Evolutionary conservation across 2,113 vertebrate species (phyloP), one percentile per base, ranked within the genome.

Genomic region (Abramis brama): DNA sequence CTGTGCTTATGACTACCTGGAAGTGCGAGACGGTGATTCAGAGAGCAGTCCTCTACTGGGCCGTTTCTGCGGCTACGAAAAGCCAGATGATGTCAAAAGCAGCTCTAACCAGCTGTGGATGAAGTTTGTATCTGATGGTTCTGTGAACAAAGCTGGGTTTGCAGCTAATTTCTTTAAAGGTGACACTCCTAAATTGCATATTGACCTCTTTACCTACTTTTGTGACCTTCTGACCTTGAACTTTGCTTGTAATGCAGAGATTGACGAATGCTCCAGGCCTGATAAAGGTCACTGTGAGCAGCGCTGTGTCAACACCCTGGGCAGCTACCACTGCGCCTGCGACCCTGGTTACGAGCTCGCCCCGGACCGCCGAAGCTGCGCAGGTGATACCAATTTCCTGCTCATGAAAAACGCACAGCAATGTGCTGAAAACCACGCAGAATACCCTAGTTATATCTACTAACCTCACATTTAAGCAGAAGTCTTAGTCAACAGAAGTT

Each of bases 71-170:
- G 96, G 97, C 89, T 96, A 96, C 0, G 94, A 96, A 85, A 98
- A 97, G 86, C 97, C 97, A 0, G 93, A 91, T 17, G 95, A 97
- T 81, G 91, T 98, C 88, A 97, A 96, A 76, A 96, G 96, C 77
- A 97, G 93, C 87, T 96, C 96, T 86, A 97, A 97, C 91, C 93
- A 93, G 87, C 92, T 98, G 66, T 98, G 97, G 97, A 93, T 98
- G 90, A 97, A 96, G 94, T 98, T 98, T 81, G 94, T 94, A 4
- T 98, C 97, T 0, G 97, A 98, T 3, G 94, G 94, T 50, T 97
- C 97, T 0, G 95, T 98, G 91, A 97, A 94, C 93, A 98, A 98
- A 92, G 97, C 95, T 3, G 97, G 97, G 33, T 98, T 98, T 88
- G 94, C 96, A 0, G 96, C 95, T 85, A 96, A 89, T 91, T 97